Evolutionary conservation across 2,888 invertebrate genomes (phyloP).

Genomic region (Tillus elongatus): DNA sequence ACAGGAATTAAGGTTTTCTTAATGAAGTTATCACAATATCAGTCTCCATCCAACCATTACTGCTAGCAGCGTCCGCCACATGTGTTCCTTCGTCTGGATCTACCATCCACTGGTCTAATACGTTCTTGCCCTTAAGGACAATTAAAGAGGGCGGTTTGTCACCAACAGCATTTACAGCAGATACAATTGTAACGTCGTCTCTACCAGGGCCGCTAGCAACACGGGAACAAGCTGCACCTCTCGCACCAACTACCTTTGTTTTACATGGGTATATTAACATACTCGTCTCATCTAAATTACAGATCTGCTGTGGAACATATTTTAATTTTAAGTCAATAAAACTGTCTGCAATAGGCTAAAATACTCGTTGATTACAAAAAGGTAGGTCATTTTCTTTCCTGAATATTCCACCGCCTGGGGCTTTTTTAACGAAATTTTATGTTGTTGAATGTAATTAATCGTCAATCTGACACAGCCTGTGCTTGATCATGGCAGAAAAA

Average conservation of each 20-base stretch:
- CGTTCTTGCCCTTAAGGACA: slow-evolving; percentile 28
- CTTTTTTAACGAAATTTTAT: slow-evolving; percentile 12
- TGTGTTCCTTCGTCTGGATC: slow-evolving; percentile 19
- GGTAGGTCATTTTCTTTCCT: slow-evolving; percentile 13
- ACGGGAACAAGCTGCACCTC: slow-evolving; percentile 14
- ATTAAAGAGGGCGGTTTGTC: slow-evolving; percentile 30
- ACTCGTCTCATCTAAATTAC: slow-evolving; percentile 14
- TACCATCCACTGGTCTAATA: slow-evolving; percentile 31
- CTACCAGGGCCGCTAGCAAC: slow-evolving; percentile 25
- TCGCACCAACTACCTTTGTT: slow-evolving; percentile 19
- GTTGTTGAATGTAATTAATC: slow-evolving; percentile 3
- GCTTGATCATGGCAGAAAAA: no score
- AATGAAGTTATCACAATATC: slow-evolving; percentile 31
- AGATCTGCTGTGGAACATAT: slow-evolving; percentile 11
- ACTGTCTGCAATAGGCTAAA: no score
- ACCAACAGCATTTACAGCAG: slow-evolving; percentile 22
- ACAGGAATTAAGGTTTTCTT: slow-evolving; percentile 25
- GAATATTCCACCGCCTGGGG: slow-evolving; percentile 14
- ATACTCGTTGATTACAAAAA: slow-evolving; percentile 10
- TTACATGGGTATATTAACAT: slow-evolving; percentile 16
- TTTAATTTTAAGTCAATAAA: slow-evolving; percentile 10
- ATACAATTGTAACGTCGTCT: slow-evolving; percentile 28
- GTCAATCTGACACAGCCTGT: no score
- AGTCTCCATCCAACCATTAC: slow-evolving; percentile 27
- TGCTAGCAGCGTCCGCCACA: slow-evolving; percentile 11